Percentiles rank a stretch among this genome's conserved stretches.
phyloP scores from a whole-genome alignment of 2,113 vertebrate species.

The Cynopterus brachyotis region DNA sequence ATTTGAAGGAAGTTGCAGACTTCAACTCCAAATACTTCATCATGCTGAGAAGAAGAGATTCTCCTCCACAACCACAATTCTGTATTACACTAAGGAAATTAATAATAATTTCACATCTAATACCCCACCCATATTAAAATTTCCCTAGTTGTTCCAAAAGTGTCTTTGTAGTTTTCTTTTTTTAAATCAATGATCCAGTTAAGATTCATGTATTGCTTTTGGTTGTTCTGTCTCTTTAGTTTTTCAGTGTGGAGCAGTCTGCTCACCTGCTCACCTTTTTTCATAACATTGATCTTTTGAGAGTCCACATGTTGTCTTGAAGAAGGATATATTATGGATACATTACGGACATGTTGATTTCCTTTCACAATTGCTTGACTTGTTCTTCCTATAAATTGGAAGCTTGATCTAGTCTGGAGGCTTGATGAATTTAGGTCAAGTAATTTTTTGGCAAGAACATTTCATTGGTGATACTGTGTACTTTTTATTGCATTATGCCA shows the following conservation, averaged over 20 bases:
- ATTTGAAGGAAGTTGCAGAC: conserved; percentile 21
- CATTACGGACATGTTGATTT: background rate
- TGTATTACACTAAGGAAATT: conserved; percentile 21
- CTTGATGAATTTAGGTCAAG: conserved; percentile 13
- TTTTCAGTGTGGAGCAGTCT: background rate
- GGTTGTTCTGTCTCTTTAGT: background rate
- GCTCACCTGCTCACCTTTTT: background rate
- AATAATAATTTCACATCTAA: conserved; percentile 34
- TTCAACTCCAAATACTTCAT: background rate
- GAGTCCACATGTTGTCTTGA: background rate
- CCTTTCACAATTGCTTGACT: background rate
- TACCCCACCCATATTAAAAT: background rate
- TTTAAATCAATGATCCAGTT: background rate
- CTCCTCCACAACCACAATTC: background rate
- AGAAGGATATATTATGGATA: background rate
- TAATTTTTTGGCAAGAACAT: background rate
- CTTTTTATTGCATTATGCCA: background rate
- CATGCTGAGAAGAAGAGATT: conserved; percentile 3
- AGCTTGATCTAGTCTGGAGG: conserved; percentile 4
- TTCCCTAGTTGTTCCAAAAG: background rate
- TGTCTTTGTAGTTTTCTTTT: background rate
- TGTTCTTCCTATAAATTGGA: conserved; percentile 17
- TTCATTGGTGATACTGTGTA: background rate
- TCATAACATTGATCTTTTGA: background rate
- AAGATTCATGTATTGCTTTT: background rate